Base-by-base conservation (phyloP, 2,888 invertebrate genomes). In the Chrysolina americana region DNA sequence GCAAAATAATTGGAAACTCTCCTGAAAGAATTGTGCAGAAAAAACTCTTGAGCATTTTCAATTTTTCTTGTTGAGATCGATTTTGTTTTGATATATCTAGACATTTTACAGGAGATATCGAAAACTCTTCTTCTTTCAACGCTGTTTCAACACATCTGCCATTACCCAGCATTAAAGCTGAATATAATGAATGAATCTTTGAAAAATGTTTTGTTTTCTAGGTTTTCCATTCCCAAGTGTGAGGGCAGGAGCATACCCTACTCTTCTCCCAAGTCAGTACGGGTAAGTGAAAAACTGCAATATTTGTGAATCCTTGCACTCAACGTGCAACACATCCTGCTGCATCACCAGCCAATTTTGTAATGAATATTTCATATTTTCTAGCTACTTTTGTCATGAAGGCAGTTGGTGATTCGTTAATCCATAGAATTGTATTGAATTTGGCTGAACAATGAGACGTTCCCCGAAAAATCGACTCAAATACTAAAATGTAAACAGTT, bases 251-350 rank as follows among this genome's bases (percentile, higher is more conserved):
- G 74, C 82, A 8, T 95, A 95, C 87, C 95, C 93, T 71, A 90
- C 93, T 65, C 92, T 95, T 78, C 89, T 96, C 84, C 95, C 93
- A 75, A 91, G 95, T 80, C 95, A 94, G 87, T 96, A 95, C 87
- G 95, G 95, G 96, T 96, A 90, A 95, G 95, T 94, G 73, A 68
- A 76, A 74, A 36, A 41, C 41, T 65, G 21, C 21, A 28, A 63
- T 48, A 41, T 47, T 73, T 69, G 65, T 75, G 68, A 68, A 53
- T 70, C 71, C 65, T 70, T 70, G 75, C 71, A 74, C 75, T 50
- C 9, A 19, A 19, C 19, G 50, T 50, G 19, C 50, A 50, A 76
- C 77, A 78, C 66, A 76, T 75, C 75, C 74, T 75, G 76, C 53
- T 76, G 74, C 78, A 71, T 76, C 76, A 73, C 72, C 71, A 83